Conservation (phyloP, 1,140 invertebrate species). For the Microplitis demolitor region DNA sequence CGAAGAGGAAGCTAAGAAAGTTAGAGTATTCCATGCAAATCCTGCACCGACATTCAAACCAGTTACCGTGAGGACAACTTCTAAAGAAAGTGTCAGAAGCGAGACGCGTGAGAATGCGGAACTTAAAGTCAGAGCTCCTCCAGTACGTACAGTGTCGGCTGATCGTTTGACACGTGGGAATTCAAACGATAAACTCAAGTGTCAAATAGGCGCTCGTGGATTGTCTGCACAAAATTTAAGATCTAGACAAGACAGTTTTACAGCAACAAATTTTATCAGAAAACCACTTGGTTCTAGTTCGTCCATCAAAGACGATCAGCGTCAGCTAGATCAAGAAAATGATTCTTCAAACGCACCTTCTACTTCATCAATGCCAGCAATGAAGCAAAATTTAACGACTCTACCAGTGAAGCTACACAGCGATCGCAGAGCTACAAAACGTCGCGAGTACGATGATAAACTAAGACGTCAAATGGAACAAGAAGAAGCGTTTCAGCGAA, state of each 20-base stretch:
- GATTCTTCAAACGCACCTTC: not conserved
- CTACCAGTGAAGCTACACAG: constrained; percentile 46
- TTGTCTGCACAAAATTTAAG: constrained; percentile 5
- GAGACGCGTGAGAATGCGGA: not conserved
- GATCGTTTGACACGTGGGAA: too few species aligned
- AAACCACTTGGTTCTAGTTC: not conserved
- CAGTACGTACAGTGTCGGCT: not conserved
- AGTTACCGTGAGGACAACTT: constrained; percentile 38
- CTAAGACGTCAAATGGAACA: constrained; percentile 45
- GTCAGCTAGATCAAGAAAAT: not conserved
- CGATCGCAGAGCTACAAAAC: constrained; percentile 50
- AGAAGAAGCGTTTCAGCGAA: constrained; percentile 34
- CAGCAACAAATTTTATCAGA: too few species aligned
- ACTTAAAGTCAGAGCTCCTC: not conserved
- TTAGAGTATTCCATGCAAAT: constrained; percentile 60
- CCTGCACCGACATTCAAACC: constrained; percentile 57
- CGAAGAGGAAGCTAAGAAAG: constrained; percentile 52
- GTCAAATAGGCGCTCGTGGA: not conserved
- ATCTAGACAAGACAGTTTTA: not conserved
- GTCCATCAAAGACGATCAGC: not conserved
- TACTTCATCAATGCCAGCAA: constrained; percentile 5
- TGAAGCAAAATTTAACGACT: constrained; percentile 15
- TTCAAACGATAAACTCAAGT: too few species aligned
- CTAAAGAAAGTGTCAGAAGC: constrained; percentile 5
- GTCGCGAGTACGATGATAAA: constrained; percentile 51